phyloP scores from a whole-genome alignment of 92 coral and sea anemone genomes.

The Muricea muricata region DNA sequence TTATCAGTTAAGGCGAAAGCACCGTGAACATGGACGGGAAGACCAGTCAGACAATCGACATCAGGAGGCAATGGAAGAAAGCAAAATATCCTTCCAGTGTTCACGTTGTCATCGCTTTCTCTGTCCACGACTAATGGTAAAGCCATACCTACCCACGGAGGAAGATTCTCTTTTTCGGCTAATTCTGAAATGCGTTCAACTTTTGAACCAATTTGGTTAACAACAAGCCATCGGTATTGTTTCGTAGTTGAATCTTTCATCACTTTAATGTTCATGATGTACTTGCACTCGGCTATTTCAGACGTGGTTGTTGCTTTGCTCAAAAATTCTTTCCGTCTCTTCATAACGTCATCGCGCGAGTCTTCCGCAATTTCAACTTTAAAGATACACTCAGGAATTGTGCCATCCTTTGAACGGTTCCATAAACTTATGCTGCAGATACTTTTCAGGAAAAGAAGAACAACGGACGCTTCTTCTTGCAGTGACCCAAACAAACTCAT shows the following conservation, averaged over 20 bases:
- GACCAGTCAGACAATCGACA: slow-evolving; percentile 83
- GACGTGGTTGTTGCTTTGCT: slow-evolving; percentile 41
- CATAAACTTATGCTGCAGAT: slow-evolving; percentile 74
- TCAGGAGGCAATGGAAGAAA: slow-evolving; percentile 97
- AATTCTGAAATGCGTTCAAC: slow-evolving; percentile 37
- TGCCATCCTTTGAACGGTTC: slow-evolving; percentile 53
- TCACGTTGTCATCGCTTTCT: slow-evolving; percentile 14
- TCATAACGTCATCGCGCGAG: slow-evolving; percentile 47
- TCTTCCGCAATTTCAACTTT: slow-evolving; percentile 63
- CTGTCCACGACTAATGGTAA: slow-evolving; percentile 57
- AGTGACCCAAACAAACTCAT: slow-evolving; percentile 59
- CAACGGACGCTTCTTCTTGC: slow-evolving; percentile 77
- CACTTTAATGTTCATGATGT: slow-evolving; percentile 38
- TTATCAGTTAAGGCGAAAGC: slow-evolving; percentile 93
- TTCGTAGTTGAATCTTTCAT: slow-evolving; percentile 58
- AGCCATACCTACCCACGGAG: slow-evolving; percentile 66
- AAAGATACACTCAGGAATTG: slow-evolving; percentile 51
- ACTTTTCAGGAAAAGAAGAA: slow-evolving; percentile 82
- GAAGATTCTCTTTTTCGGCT: slow-evolving; percentile 36
- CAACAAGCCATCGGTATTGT: slow-evolving; percentile 33
- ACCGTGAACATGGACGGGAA: slow-evolving; percentile 92
- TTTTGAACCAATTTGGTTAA: slow-evolving; percentile 48
- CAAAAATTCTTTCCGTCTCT: slow-evolving; percentile 56
- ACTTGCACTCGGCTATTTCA: background rate
- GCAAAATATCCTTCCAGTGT: slow-evolving; percentile 85